phyloP scores from a whole-genome alignment of 1,140 invertebrate genomes.

The Chironomus striatipennis region DNA sequence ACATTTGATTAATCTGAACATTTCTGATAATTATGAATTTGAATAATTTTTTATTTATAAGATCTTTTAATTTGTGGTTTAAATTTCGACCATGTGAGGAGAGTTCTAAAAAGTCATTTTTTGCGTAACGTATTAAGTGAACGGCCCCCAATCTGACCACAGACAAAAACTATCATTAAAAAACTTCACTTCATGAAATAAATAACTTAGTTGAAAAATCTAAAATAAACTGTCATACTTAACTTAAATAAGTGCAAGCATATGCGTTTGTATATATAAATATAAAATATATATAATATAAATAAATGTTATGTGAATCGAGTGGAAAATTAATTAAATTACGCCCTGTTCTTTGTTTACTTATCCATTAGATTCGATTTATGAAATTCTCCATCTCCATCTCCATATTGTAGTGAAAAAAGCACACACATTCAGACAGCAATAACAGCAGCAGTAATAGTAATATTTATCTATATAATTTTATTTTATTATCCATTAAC shows the following conservation, averaged over 20 bases:
- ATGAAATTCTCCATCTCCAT: background rate
- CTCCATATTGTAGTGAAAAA: too few relatives aligned
- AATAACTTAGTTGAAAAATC: background rate
- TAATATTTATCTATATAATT: slow-evolving; percentile 15
- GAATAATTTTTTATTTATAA: too few relatives aligned
- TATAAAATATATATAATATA: too few relatives aligned
- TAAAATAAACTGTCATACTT: background rate
- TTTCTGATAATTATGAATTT: too few relatives aligned
- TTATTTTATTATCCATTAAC: slow-evolving; percentile 10
- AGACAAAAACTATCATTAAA: background rate
- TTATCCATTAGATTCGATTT: slow-evolving; percentile 9
- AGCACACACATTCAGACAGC: too few relatives aligned
- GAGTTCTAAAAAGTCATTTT: too few relatives aligned
- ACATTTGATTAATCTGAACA: too few relatives aligned
- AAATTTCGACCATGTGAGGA: too few relatives aligned
- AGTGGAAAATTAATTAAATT: slow-evolving; percentile 15
- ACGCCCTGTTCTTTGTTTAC: background rate
- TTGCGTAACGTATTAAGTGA: too few relatives aligned
- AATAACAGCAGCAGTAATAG: background rate
- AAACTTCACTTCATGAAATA: background rate
- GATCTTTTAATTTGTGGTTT: too few relatives aligned
- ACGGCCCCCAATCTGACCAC: background rate
- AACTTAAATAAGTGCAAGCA: background rate
- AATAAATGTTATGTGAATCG: background rate
- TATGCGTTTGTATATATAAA: too few relatives aligned